phyloP scores from a whole-genome alignment of 35 echinoderm and acorn worm genomes.

The Apostichopus japonicus region DNA sequence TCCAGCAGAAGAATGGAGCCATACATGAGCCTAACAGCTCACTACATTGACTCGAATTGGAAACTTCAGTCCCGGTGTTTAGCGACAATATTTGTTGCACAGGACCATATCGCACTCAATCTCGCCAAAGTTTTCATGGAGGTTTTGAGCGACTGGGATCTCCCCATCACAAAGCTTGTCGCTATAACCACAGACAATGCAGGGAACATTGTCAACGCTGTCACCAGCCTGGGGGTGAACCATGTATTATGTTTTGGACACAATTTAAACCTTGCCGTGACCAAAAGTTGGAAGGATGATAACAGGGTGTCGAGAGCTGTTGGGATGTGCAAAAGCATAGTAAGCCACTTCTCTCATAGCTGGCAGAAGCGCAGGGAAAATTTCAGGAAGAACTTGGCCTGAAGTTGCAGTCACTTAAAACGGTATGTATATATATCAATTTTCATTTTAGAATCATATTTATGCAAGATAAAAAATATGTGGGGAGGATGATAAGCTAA shows the following conservation, averaged over 20 bases:
- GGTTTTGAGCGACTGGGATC: slow-evolving; percentile 4
- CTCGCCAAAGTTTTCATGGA: background rate
- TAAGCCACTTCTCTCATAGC: slow-evolving; percentile 22
- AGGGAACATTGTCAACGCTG: background rate
- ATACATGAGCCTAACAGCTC: slow-evolving; percentile 17
- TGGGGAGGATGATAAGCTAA: background rate
- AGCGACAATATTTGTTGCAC: slow-evolving; percentile 10
- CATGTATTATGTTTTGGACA: slow-evolving; percentile 22
- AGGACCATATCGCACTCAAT: slow-evolving; percentile 1
- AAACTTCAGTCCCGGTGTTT: background rate
- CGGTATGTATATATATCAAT: background rate
- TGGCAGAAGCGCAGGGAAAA: slow-evolving; percentile 20
- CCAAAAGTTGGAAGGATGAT: slow-evolving; percentile 37
- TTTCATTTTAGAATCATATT: background rate
- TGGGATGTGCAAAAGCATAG: slow-evolving; percentile 32
- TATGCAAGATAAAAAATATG: background rate
- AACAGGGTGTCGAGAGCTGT: background rate
- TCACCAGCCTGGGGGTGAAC: background rate
- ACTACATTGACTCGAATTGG: slow-evolving; percentile 13
- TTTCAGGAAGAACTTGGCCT: background rate
- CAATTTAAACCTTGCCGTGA: slow-evolving; percentile 31
- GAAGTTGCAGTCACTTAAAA: background rate
- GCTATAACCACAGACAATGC: slow-evolving; percentile 14
- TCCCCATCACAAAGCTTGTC: slow-evolving; percentile 13
- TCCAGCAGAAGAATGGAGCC: slow-evolving; percentile 23